Evolutionary conservation across 1,140 invertebrate genomes (phyloP).

Genomic region (Tyrophagus putrescentiae): DNA sequence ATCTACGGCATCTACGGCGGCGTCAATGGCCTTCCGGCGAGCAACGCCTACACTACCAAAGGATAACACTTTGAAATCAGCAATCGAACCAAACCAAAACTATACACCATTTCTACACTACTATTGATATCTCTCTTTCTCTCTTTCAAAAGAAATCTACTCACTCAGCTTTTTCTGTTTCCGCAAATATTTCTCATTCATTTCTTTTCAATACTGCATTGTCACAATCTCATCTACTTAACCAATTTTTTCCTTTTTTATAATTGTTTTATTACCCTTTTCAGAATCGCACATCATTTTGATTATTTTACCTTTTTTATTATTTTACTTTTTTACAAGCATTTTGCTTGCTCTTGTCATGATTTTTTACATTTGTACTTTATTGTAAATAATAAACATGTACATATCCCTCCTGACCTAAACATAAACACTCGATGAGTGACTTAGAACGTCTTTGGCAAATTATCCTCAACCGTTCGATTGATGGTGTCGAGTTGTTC

Average conservation of each 20-base stretch:
- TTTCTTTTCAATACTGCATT: not conserved
- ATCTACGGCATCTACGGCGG: not conserved
- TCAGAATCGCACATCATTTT: not conserved
- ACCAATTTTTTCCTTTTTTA: not conserved
- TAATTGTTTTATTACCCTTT: not conserved
- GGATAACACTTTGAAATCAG: not conserved
- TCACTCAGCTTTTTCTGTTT: too few relatives aligned
- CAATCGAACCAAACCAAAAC: not conserved
- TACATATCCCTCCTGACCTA: not conserved
- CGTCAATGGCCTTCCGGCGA: not conserved
- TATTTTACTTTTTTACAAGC: not conserved
- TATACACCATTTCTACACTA: not conserved
- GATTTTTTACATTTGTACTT: too few relatives aligned
- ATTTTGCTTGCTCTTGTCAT: too few relatives aligned
- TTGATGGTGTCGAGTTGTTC: slow-evolving; percentile 12
- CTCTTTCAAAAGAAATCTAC: too few relatives aligned
- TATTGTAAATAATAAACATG: too few relatives aligned
- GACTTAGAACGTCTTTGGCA: not conserved
- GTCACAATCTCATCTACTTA: not conserved
- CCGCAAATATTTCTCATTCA: too few relatives aligned
- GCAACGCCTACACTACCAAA: not conserved
- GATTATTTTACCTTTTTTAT: not conserved
- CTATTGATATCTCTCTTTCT: too few relatives aligned
- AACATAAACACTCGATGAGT: not conserved
- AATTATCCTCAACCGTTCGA: not conserved